Evolutionary conservation across 1,140 invertebrate genomes (phyloP).

Genomic region (Campoletis sonorensis): DNA sequence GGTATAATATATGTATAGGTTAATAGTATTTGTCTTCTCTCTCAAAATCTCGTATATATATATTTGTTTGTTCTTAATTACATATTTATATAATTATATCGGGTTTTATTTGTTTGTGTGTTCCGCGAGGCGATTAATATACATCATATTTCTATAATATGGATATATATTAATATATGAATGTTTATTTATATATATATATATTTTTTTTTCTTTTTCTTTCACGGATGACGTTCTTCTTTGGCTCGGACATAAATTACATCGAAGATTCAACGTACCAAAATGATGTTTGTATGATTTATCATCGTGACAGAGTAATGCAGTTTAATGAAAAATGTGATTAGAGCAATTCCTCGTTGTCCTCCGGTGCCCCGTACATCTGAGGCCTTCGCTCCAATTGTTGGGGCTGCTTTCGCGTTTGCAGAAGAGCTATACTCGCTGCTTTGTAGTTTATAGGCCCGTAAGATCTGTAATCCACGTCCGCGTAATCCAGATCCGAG

Average conservation of each 20-base stretch:
- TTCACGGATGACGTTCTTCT: neutral
- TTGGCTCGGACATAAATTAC: conserved; percentile 14
- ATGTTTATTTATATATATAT: too few relatives aligned
- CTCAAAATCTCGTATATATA: conserved; percentile 23
- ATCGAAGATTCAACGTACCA: conserved; percentile 9
- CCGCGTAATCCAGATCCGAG: conserved; percentile 91
- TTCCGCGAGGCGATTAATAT: conserved; percentile 20
- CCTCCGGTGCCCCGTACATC: conserved; percentile 74
- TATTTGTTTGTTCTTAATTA: conserved; percentile 32
- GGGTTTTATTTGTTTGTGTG: conserved; percentile 12
- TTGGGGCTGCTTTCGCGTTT: conserved; percentile 66
- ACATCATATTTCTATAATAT: neutral
- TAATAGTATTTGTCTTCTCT: conserved; percentile 20
- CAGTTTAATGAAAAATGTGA: conserved; percentile 26
- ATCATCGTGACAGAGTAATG: conserved; percentile 9
- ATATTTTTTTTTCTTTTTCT: neutral
- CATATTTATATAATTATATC: conserved; percentile 43
- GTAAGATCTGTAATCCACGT: conserved; percentile 91
- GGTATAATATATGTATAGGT: conserved; percentile 51
- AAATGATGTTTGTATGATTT: conserved; percentile 1
- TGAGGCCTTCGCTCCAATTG: conserved; percentile 69
- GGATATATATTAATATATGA: too few relatives aligned
- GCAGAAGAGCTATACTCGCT: conserved; percentile 81
- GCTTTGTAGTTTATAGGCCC: conserved; percentile 94
- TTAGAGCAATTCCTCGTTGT: conserved; percentile 75